Evolutionary conservation across 2,113 vertebrate species (phyloP).

Genomic region (Plestiodon gilberti): DNA sequence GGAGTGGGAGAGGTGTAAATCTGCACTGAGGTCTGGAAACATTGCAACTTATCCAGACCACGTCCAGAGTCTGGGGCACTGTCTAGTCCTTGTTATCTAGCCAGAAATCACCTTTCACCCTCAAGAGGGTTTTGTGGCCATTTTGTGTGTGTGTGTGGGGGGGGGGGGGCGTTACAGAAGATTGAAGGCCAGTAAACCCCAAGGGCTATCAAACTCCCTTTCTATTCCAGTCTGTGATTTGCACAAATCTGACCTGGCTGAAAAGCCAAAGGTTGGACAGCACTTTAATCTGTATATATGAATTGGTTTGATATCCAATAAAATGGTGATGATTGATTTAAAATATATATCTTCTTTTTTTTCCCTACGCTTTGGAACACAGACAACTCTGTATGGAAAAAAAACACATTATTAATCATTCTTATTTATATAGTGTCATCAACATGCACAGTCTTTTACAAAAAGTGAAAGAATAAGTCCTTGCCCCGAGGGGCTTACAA

Average conservation of each 20-base stretch:
- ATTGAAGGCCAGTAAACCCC: slow-evolving; percentile 76
- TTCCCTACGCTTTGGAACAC: no score
- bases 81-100: neutral
- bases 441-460: no score
- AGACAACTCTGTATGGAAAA: no score
- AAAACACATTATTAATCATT: no score
- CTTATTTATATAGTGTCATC: no score
- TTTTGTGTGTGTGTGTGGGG: neutral
- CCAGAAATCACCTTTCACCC: neutral
- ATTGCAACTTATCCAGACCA: neutral
- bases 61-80: neutral
- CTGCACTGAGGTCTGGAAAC: neutral
- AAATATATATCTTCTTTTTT: no score
- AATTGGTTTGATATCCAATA: neutral
- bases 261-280: neutral
- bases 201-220: slow-evolving; percentile 65
- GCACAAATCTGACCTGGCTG: slow-evolving; percentile 42
- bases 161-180: neutral
- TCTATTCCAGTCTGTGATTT: slow-evolving; percentile 67
- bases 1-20: neutral
- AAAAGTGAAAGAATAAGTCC: no score
- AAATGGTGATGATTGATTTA: neutral
- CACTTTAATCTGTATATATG: slow-evolving; percentile 19
- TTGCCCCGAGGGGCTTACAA: no score
- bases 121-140: neutral